These are phyloP conservation scores for Chaitophorus viminalis DNA, from an alignment of 2,888 invertebrate species.

Conservation along the genomic window DNA sequence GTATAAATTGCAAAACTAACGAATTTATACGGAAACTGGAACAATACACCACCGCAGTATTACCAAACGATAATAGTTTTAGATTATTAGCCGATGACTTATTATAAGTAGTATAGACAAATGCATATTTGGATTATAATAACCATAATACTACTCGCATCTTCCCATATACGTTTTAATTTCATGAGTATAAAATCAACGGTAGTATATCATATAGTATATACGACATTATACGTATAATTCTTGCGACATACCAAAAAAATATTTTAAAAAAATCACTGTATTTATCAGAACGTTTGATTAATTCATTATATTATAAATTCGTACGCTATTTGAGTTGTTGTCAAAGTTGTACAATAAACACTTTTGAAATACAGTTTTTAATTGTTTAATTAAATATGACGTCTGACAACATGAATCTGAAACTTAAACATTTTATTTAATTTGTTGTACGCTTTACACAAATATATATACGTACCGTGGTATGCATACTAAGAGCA, in stretches of 20 bases:
- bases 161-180: too few relatives aligned
- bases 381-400: slow-evolving; percentile 31
- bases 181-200: not conserved
- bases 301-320: not conserved
- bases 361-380: slow-evolving; percentile 14
- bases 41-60: too few relatives aligned
- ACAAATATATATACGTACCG: not conserved
- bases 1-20: too few relatives aligned
- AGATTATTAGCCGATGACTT: too few relatives aligned
- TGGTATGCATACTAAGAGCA: not conserved
- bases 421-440: slow-evolving; percentile 25
- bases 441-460: not conserved
- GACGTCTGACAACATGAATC: slow-evolving; percentile 5
- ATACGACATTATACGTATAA: too few relatives aligned
- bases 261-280: not conserved
- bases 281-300: not conserved
- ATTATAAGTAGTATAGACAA: too few relatives aligned
- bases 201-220: not conserved
- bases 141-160: too few relatives aligned
- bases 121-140: too few relatives aligned
- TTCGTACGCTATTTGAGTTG: not conserved
- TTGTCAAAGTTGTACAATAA: not conserved
- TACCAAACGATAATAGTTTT: too few relatives aligned
- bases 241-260: too few relatives aligned
- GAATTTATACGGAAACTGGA: too few relatives aligned